Percentiles rank a stretch among this genome's conserved stretches.
Conservation (phyloP, 1,140 invertebrate species). For the Drosophila willistoni region DNA sequence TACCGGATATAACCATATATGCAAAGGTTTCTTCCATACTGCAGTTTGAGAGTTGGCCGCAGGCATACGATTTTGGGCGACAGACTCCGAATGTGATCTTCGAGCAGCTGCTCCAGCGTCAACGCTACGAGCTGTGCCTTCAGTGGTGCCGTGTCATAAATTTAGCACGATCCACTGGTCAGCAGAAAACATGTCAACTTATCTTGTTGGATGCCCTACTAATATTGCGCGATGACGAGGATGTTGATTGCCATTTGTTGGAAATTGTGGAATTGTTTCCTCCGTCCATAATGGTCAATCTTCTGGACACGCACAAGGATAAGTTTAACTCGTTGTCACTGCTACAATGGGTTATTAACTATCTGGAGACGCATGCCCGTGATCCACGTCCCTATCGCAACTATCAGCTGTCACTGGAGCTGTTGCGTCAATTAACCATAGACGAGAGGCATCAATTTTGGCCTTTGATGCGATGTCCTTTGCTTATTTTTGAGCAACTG, state of each 20-base stretch:
- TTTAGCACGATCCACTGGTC: slow-evolving; percentile 76
- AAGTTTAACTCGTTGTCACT: slow-evolving; percentile 86
- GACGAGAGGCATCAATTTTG: slow-evolving; percentile 85
- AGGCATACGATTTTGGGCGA: slow-evolving; percentile 83
- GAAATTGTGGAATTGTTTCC: slow-evolving; percentile 82
- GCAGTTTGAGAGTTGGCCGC: slow-evolving; percentile 83
- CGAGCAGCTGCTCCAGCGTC: slow-evolving; percentile 83
- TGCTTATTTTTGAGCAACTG: slow-evolving; percentile 89
- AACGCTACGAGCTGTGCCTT: slow-evolving; percentile 86
- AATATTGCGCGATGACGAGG: slow-evolving; percentile 56
- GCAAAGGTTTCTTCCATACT: slow-evolving; percentile 81
- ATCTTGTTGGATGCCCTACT: slow-evolving; percentile 59
- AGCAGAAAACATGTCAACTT: slow-evolving; percentile 57
- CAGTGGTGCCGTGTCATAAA: slow-evolving; percentile 86
- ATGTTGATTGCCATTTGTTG: slow-evolving; percentile 83
- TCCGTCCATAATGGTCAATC: slow-evolving; percentile 84
- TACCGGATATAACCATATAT: slow-evolving; percentile 84
- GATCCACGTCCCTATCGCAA: slow-evolving; percentile 85
- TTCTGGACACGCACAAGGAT: slow-evolving; percentile 86
- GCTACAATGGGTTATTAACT: slow-evolving; percentile 86
- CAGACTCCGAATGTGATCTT: slow-evolving; percentile 84
- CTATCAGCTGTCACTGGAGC: slow-evolving; percentile 83
- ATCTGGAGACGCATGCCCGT: slow-evolving; percentile 85
- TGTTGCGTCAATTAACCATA: slow-evolving; percentile 83
- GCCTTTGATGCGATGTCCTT: slow-evolving; percentile 87